Percentiles rank a stretch among this genome's conserved stretches.
Conservation (phyloP, 1,140 invertebrate species). For the Triops longicaudatus region DNA sequence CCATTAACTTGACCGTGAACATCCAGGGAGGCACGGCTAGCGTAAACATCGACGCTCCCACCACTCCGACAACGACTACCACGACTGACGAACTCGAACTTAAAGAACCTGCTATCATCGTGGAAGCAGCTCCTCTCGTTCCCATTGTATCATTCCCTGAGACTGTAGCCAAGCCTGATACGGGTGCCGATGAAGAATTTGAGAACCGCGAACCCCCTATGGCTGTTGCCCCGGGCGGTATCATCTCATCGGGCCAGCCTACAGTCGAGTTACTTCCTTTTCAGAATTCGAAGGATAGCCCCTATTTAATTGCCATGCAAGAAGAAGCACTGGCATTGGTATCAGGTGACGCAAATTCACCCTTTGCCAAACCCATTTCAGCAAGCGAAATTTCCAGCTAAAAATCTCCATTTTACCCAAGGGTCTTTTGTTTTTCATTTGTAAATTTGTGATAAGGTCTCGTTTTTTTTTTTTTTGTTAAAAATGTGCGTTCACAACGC, state of each 20-base stretch:
- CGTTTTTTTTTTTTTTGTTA: not conserved
- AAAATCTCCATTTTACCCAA: not conserved
- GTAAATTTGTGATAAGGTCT: not conserved
- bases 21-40: not conserved
- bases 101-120: not conserved
- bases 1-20: not conserved
- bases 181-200: not conserved
- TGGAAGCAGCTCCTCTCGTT: not conserved
- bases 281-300: slow-evolving; percentile 21
- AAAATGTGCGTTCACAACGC: not conserved
- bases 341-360: not conserved
- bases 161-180: not conserved
- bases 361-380: slow-evolving; percentile 2
- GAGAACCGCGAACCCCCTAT: not conserved
- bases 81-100: not conserved
- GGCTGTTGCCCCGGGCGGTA: slow-evolving; percentile 16
- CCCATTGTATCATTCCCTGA: not conserved
- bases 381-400: not conserved
- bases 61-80: not conserved
- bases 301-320: slow-evolving; percentile 19
- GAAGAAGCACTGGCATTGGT: slow-evolving; percentile 1
- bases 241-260: not conserved
- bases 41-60: not conserved
- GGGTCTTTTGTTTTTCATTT: not conserved
- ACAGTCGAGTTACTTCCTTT: not conserved